Base-by-base conservation (phyloP, 2,888 invertebrate species). In the Rhaphigaster nebulosa region DNA sequence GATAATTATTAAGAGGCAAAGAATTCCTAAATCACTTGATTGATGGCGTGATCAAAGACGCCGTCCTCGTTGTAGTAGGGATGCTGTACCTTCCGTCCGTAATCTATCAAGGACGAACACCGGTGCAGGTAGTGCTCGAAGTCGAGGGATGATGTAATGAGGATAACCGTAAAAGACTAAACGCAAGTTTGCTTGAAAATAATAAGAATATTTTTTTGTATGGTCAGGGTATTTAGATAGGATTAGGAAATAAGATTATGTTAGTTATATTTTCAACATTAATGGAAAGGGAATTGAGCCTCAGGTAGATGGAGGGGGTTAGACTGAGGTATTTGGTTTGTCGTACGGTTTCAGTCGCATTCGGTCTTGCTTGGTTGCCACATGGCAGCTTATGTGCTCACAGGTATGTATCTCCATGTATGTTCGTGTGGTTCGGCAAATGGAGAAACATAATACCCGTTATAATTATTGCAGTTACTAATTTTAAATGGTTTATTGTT, bases 331-430 rank as follows among this genome's bases (percentile, higher is more conserved):
- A 26, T 50, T 29, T 89, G 18, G 1, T 20, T 26, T 88, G 41
- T 70, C 38, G 41, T 87, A 2, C 45, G 87, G 23, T 76, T 76
- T 76, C 70, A 76, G 70, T 76, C 23, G 34, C 34, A 76, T 76
- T 76, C 34, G 70, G 70, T 76, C 70, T 76, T 23, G 34, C 70
- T 76, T 23, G 70, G 29, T 18, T 76, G 70, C 70, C 70, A 76
- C 34, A 76, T 76, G 70, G 70, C 70, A 70, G 70, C 70, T 76
- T 20, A 38, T 76, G 70, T 23, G 38, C 38, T 10, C 70, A 38
- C 38, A 76, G 70, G 70, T 76, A 76, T 38, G 70, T 76, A 76
- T 38, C 20, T 3, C 18, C 70, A 65, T 76, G 18, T 18, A 34
- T 76, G 18, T 76, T n/a, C n/a, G n/a, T n/a, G n/a, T n/a, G n/a